Evolutionary conservation across 2,888 invertebrate genomes (phyloP).

Genomic region (Calameuta idolon): DNA sequence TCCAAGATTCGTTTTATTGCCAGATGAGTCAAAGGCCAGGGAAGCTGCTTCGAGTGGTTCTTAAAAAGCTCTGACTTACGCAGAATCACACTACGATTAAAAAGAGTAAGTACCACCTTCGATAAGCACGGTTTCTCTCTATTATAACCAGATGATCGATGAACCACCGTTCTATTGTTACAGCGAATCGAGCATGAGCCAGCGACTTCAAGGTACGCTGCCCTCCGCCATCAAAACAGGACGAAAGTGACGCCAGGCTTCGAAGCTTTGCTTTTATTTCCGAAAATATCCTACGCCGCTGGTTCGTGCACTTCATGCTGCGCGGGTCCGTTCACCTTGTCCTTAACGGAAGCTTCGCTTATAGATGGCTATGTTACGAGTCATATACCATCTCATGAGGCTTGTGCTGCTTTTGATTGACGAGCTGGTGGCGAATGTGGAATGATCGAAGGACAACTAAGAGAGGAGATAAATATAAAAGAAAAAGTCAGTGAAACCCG

Average conservation of each 20-base stretch:
- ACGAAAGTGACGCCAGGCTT: neutral
- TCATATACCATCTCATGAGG: neutral
- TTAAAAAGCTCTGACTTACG: neutral
- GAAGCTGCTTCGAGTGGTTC: neutral
- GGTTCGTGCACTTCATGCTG: neutral
- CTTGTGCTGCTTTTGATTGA: neutral
- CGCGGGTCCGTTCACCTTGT: slow-evolving; percentile 35
- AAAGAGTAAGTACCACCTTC: neutral
- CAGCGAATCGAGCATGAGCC: neutral
- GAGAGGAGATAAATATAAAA: neutral
- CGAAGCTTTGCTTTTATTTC: slow-evolving; percentile 18
- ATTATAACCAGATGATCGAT: neutral
- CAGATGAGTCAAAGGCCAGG: neutral
- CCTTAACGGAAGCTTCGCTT: slow-evolving; percentile 17
- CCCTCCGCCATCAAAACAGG: neutral
- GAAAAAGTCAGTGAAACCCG: neutral
- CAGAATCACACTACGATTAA: neutral
- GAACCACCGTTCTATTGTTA: neutral
- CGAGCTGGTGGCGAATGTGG: neutral
- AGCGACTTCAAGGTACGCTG: neutral
- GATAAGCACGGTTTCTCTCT: neutral
- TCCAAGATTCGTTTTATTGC: neutral
- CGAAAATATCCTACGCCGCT: slow-evolving; percentile 18
- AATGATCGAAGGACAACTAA: neutral
- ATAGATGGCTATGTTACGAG: neutral